phyloP scores from a whole-genome alignment of 1,140 invertebrate genomes.

The Rhagoletis zephyria region DNA sequence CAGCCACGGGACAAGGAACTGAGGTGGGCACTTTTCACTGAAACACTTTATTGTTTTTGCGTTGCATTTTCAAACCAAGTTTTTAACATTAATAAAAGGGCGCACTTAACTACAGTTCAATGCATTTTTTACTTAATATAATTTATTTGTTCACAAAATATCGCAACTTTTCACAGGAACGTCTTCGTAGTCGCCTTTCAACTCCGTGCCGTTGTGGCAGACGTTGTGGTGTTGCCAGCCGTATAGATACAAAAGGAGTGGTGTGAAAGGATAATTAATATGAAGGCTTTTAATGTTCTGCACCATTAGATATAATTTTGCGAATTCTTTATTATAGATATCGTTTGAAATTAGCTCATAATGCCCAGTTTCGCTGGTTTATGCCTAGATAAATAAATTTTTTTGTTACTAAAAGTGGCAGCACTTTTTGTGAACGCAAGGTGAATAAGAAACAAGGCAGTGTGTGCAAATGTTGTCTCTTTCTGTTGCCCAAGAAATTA shows the following conservation, averaged over 20 bases:
- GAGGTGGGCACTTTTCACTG: slow-evolving; percentile 31
- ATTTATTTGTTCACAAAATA: background rate
- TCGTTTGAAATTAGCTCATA: no score
- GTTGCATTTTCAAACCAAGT: background rate
- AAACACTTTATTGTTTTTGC: slow-evolving; percentile 1
- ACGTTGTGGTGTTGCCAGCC: background rate
- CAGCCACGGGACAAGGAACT: slow-evolving; percentile 22
- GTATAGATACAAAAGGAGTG: background rate
- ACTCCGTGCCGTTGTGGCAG: slow-evolving; percentile 49
- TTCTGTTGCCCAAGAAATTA: background rate
- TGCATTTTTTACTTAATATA: background rate
- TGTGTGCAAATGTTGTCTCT: background rate
- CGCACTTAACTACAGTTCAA: background rate
- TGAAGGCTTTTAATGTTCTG: no score
- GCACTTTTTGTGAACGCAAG: background rate
- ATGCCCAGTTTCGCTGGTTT: no score
- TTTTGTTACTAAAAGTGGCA: background rate
- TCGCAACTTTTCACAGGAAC: background rate
- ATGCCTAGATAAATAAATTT: no score
- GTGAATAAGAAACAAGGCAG: background rate
- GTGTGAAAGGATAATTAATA: background rate
- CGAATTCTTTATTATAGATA: no score
- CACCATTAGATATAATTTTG: no score
- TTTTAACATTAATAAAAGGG: background rate
- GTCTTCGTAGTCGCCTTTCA: slow-evolving; percentile 34